Evolutionary conservation across 1,140 invertebrate genomes (phyloP).

Genomic region (Panagrolaimus sp.): DNA sequence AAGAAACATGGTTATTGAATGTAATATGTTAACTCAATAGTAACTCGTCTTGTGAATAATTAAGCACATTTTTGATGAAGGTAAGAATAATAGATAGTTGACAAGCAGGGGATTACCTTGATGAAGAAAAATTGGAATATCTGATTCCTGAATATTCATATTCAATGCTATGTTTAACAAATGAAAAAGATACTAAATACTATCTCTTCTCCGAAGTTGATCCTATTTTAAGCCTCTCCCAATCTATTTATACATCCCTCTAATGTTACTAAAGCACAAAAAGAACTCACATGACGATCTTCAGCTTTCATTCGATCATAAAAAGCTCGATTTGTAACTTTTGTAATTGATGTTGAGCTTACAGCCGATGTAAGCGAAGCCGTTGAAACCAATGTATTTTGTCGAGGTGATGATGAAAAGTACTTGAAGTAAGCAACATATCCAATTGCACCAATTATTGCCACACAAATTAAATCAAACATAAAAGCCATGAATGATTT

Average conservation of each 20-base stretch:
- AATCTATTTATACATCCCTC: not conserved
- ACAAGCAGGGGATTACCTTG: no score
- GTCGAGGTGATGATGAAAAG: not conserved
- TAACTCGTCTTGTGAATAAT: no score
- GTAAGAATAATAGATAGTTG: no score
- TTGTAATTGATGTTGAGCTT: constrained; percentile 33
- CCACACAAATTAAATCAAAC: constrained; percentile 43
- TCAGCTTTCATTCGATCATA: constrained; percentile 55
- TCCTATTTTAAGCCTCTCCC: no score
- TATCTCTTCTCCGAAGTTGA: not conserved
- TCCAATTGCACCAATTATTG: constrained; percentile 28
- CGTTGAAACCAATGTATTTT: constrained; percentile 44
- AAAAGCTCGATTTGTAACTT: constrained; percentile 49
- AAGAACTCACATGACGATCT: constrained; percentile 41
- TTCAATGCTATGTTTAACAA: no score
- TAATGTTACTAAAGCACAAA: no score
- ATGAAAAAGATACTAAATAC: no score
- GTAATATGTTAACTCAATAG: no score
- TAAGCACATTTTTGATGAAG: no score
- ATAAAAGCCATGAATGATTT: constrained; percentile 15
- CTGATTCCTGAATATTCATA: no score
- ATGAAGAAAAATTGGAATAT: no score
- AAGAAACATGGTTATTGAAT: no score
- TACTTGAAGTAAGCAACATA: constrained; percentile 38
- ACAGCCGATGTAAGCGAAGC: constrained; percentile 20